A percentile compares a stretch with the other conserved stretches of the same genome.
Evolutionary conservation across 2,797 vertebrate genomes (phyloP).

Genomic region (Tympanoctomys barrerae): DNA sequence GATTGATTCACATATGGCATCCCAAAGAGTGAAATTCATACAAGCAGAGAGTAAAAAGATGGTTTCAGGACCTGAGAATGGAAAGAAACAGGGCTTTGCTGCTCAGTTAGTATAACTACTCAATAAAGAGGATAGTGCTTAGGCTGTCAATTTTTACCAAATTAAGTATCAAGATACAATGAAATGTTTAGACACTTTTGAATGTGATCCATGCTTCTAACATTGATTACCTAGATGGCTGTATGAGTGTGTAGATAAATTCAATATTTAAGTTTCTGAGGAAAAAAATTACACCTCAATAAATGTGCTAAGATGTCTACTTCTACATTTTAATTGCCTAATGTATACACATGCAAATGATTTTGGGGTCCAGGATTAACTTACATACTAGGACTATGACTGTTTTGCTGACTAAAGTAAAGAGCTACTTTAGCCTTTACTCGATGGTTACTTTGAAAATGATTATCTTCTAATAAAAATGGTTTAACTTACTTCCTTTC

Average conservation of each 20-base stretch:
- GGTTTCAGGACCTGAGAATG: not conserved
- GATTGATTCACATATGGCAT: not conserved
- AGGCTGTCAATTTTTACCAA: not conserved
- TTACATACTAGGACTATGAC: not conserved
- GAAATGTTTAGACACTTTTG: not conserved
- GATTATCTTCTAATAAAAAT: not conserved
- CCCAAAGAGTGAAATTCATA: not conserved
- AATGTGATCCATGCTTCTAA: not conserved
- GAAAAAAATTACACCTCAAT: not conserved
- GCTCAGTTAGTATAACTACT: not conserved
- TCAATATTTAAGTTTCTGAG: not conserved
- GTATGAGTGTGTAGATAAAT: not conserved
- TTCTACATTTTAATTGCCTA: not conserved
- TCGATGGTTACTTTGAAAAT: not conserved
- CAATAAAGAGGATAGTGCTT: not conserved
- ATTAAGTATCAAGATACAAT: not conserved
- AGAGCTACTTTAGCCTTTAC: not conserved
- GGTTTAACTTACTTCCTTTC: not conserved
- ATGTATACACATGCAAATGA: not conserved
- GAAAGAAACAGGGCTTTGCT: not conserved
- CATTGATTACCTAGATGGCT: not conserved
- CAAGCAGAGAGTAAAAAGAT: not conserved
- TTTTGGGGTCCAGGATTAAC: not conserved
- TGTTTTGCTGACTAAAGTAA: not conserved
- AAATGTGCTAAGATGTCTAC: not conserved